Evolutionary conservation across 2,888 invertebrate genomes (phyloP), one percentile per base, ranked within the genome.

Genomic region (Pseudoips prasinana): DNA sequence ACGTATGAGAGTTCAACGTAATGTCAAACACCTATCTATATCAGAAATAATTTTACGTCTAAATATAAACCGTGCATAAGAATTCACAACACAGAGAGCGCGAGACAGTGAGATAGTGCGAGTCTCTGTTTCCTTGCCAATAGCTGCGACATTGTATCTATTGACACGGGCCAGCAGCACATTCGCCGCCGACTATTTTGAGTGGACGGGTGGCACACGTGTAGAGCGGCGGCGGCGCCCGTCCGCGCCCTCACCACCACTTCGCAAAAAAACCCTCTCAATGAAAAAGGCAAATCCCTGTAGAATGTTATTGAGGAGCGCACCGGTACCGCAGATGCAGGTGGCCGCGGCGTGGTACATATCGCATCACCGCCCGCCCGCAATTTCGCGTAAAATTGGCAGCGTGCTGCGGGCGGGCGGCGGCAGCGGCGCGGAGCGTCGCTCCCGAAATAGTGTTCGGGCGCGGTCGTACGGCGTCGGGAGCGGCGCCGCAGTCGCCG

Each of bases 351-450:
- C 64, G 68, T 72, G 57, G 74, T 74, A 83, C 83, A 85, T 83
- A 85, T 86, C 87, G 86, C 86, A 84, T 86, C 87, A 84, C 85
- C 85, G 87, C 87, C 87, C 85, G 86, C 87, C 87, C 86, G 87
- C 84, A 86, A 86, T 86, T 86, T 86, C 81, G 86, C 87, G 87
- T 87, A 85, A 87, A 87, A 87, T 87, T 87, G 87, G 87, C 87
- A 86, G 84, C 82, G 73, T 75, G 80, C 68, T 74, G 73, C 81
- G 84, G 83, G 83, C 83, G 86, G 85, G 80, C 80, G 75, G 73
- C 70, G 75, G 79, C 74, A 64, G 78, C 79, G 80, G 79, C 73
- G 82, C 75, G 81, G 79, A 76, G 82, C 78, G 85, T 76, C 86
- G 84, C 69, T 86, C 87, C 87, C 85, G 87, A 87, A 87, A 87